Percentiles rank a stretch among this genome's conserved stretches.
Evolutionary conservation across 2,888 invertebrate species (phyloP).

Genomic region (Drosophila atripex): DNA sequence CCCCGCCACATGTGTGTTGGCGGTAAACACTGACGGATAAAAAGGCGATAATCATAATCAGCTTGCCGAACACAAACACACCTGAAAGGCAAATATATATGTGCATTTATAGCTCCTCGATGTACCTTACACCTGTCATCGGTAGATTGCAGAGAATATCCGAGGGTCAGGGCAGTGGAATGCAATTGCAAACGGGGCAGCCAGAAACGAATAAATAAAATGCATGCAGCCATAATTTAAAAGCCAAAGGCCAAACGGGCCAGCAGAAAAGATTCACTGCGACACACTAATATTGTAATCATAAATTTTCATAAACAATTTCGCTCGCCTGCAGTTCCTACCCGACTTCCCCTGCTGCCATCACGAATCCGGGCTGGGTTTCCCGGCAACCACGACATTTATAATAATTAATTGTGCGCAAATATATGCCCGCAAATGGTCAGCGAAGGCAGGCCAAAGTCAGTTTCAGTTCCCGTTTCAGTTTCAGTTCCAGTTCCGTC

Average conservation of each 20-base stretch:
- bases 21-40: conserved; percentile 39
- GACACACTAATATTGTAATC: conserved; percentile 80
- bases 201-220: conserved; percentile 58
- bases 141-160: conserved; percentile 6
- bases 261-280: conserved; percentile 64
- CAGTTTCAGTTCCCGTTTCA: conserved; percentile 26
- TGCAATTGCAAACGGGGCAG: conserved; percentile 48
- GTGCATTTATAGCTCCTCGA: background rate
- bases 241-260: conserved; percentile 55
- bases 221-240: conserved; percentile 55
- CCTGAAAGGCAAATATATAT: background rate
- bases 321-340: conserved; percentile 59
- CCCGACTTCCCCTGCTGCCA: conserved; percentile 15
- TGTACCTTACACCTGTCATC: conserved; percentile 37
- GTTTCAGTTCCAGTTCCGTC: conserved; percentile 35
- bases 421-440: conserved; percentile 80
- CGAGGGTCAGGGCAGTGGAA: conserved; percentile 21
- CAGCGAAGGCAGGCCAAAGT: conserved; percentile 50
- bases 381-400: conserved; percentile 77
- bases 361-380: conserved; percentile 44
- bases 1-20: conserved; percentile 26
- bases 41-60: conserved; percentile 65
- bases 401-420: conserved; percentile 83
- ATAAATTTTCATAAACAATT: conserved; percentile 80
- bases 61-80: conserved; percentile 27